Evolutionary conservation across 2,888 invertebrate species (phyloP).

Genomic region (Erannis defoliaria): DNA sequence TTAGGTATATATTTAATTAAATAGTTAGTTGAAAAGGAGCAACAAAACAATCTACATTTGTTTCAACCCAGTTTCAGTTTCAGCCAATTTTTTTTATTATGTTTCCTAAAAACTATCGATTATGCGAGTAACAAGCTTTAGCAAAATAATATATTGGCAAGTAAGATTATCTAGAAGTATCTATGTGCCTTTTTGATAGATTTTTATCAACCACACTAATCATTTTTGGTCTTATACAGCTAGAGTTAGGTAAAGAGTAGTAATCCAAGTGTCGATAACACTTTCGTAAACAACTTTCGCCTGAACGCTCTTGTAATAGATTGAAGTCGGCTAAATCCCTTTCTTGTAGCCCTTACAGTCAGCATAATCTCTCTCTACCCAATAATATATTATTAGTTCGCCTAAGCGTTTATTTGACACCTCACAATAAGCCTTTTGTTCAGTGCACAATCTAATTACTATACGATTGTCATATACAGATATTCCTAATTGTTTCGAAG

Average conservation of each 20-base stretch:
- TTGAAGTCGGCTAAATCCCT: slow-evolving; percentile 11
- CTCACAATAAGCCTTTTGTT: slow-evolving; percentile 19
- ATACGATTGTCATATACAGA: slow-evolving; percentile 17
- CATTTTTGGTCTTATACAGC: neutral
- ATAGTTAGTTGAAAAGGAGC: too few relatives aligned
- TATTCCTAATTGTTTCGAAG: slow-evolving; percentile 6
- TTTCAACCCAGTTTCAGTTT: too few relatives aligned
- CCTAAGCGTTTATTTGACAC: slow-evolving; percentile 20
- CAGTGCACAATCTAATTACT: slow-evolving; percentile 4
- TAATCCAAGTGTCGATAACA: slow-evolving; percentile 26
- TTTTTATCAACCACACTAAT: neutral
- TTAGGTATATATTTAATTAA: too few relatives aligned
- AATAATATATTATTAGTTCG: slow-evolving; percentile 8
- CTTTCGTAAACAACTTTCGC: slow-evolving; percentile 24
- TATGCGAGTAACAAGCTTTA: neutral
- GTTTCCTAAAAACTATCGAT: too few relatives aligned
- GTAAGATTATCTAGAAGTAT: neutral
- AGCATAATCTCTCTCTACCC: slow-evolving; percentile 1
- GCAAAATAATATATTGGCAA: neutral
- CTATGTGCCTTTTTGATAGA: neutral
- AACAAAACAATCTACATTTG: too few relatives aligned
- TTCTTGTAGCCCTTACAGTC: slow-evolving; percentile 14
- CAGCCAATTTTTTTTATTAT: too few relatives aligned
- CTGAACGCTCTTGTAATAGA: slow-evolving; percentile 15
- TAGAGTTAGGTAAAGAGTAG: slow-evolving; percentile 2